Base-by-base conservation (phyloP, 2,888 invertebrate species). In the Epinotia ramella region DNA sequence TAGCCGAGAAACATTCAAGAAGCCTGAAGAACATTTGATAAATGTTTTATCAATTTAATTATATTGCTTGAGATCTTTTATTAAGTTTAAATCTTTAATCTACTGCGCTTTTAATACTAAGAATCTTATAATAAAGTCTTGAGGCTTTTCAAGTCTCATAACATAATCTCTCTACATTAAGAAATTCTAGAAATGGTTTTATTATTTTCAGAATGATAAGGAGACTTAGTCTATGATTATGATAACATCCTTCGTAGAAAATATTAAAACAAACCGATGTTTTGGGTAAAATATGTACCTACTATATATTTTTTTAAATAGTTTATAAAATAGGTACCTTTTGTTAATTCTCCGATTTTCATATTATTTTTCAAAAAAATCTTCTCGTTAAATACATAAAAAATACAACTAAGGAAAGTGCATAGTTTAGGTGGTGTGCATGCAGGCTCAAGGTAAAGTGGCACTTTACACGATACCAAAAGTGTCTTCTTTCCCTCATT, bases 121-220 rank as follows among this genome's bases (percentile, higher is more conserved):
- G 67, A 73, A 63, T 73, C 62, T 62, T 44, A 53, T 62, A 73
- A 62, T 67, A 53, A 67, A 67, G 53, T 44, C 53, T 68, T 28
- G 44, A 65, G n/a, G 18, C 16, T 44, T 5, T 18, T 11, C 46
- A 46, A 60, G 18, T 33, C 53, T 69, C 56, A 59, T 60, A 60
- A 66, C 56, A 59, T 60, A 60, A 66, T 66, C 28, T 66, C 13
- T 3, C 5, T 33, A 60, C 20, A 60, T 40, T 59, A 66, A 66
- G 53, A 49, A 53, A 68, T 73, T 73, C 53, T 18, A 63, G 62
- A 40, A 67, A 53, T 24, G 33, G 66, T 9, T 49, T 49, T 49
- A 46, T 57, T 46, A 44, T 53, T 53, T 53, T 53, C 53, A 53
- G 53, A 1, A 13, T 53, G 6, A n/a, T 53, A n/a, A 16, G 16